Base-by-base conservation (phyloP, 1,140 invertebrate species). In the Nylanderia fulva region DNA sequence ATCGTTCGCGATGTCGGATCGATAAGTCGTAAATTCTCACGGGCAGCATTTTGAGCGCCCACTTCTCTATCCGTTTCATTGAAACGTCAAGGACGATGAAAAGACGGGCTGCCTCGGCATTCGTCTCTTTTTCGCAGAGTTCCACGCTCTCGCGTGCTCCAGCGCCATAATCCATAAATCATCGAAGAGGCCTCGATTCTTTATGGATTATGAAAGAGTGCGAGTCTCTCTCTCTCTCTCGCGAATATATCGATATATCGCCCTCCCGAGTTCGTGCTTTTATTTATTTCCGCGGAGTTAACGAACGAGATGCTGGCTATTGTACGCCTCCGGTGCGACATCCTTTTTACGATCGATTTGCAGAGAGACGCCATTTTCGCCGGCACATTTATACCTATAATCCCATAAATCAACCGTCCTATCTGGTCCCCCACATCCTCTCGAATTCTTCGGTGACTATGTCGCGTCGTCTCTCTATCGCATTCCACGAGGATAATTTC, bases 161-260 rank as follows among this genome's bases (percentile, higher is more conserved):
- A 84, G 76, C 85, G 87, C 87, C 89, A 93, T 94, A 92, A 93
- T 91, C 90, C 89, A 93, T 93, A 93, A 93, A 94, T 94, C 93
- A 94, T 90, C 66, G 71, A 48, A 48, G 79, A 86, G 83, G 90
- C 89, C 91, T 91, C 88, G 90, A 92, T 93, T 87, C 91, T 92
- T 92, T 91, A 91, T 88, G 82, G 90, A 86, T 90, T 86, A 88
- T 71, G 82, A 90, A 90, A 87, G 84, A 92, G 91, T 85, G 85
- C 79, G 87, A 21, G 42, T 15, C 61, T 66, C 75, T 79, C 88
- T 39, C n/a, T 15, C 61, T 66, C 75, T 79, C 88, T 39, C n/a
- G 58, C 64, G 56, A n/a, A n/a, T 48, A 48, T 48, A n/a, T 77
- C 63, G 64, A 71, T 82, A 80, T 58, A 71, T 24, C 36, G 48